Conservation (phyloP, 2,113 vertebrate species). For the Tenebrosternarchus preto region DNA sequence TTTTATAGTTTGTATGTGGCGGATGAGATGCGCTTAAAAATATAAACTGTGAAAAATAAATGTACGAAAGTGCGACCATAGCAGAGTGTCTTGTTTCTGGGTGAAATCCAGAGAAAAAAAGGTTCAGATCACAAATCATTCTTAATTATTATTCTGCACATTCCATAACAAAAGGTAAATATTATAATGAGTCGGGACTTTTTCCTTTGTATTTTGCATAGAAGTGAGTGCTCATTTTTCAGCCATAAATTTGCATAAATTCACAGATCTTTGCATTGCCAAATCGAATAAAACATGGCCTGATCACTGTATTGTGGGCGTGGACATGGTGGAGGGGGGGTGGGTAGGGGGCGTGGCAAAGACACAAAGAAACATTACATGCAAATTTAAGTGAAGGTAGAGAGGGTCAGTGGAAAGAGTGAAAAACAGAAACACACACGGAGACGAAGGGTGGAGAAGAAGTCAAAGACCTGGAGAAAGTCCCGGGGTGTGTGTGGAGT, state of each 20-base stretch:
- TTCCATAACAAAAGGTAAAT: conserved; percentile 72
- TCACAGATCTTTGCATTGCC: conserved; percentile 68
- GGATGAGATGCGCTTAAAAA: conserved; percentile 42
- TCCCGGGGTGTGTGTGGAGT: not conserved
- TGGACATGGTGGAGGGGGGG: no score
- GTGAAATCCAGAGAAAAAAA: conserved; percentile 41
- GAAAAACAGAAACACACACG: conserved; percentile 6
- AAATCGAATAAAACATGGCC: conserved; percentile 72
- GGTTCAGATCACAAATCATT: conserved; percentile 72
- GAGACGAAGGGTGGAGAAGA: not conserved
- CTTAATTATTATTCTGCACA: conserved; percentile 71
- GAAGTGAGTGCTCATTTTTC: conserved; percentile 72
- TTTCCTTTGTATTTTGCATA: conserved; percentile 59
- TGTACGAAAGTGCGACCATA: conserved; percentile 14
- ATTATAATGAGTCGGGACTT: conserved; percentile 69
- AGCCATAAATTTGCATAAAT: conserved; percentile 73
- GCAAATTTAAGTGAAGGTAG: not conserved
- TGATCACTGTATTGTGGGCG: conserved; percentile 32
- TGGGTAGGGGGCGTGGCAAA: not conserved
- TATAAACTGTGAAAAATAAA: conserved; percentile 28
- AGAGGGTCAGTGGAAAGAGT: not conserved
- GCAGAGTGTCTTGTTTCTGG: conserved; percentile 22
- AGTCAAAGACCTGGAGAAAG: not conserved
- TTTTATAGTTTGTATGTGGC: conserved; percentile 13
- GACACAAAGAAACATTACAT: not conserved